Evolutionary conservation across 2,113 vertebrate genomes (phyloP), one percentile per base, ranked within the genome.

Genomic region (Sapajus apella): DNA sequence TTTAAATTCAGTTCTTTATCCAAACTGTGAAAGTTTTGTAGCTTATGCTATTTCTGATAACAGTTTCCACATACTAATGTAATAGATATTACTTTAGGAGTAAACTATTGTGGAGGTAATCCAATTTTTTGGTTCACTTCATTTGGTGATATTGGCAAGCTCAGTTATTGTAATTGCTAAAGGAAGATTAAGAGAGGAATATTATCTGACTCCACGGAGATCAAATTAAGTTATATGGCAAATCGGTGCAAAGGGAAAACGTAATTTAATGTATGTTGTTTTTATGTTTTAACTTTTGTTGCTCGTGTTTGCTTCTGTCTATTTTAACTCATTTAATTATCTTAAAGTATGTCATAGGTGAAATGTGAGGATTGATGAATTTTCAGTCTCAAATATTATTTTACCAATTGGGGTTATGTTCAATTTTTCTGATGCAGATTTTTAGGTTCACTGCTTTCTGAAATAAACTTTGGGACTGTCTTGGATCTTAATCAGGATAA

Each of bases 111-210:
- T 76, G n/a, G 17, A 94, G 40, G 50, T 86, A 97, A 90, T 96
- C 84, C 95, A 97, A 97, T 98, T 97, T 97, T 97, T 95, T 96
- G 95, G 93, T 97, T 97, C 91, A 97, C 83, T 97, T 97, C 95
- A 87, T 97, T 91, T 90, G 55, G 64, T 94, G 70, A 92, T 95
- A 90, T 35, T 81, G 87, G 70, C 45, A 94, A 90, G 40, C 58
- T 88, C 72, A 7, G 45, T 75, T 95, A 47, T 64, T 90, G 56
- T 91, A 96, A 94, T 93, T 97, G 47, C 86, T 95, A 85, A 90
- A 47, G 27, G 35, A 97, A 85, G 90, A 95, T 98, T 97, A 95
- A 96, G 43, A 96, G 76, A 82, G 20, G 16, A 95, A 43, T 95
- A 96, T 72, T 81, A 72, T 91, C 70, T 77, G 87, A 95, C n/a